Evolutionary conservation across 2,113 vertebrate genomes (phyloP).

Genomic region (Albula glossodonta): DNA sequence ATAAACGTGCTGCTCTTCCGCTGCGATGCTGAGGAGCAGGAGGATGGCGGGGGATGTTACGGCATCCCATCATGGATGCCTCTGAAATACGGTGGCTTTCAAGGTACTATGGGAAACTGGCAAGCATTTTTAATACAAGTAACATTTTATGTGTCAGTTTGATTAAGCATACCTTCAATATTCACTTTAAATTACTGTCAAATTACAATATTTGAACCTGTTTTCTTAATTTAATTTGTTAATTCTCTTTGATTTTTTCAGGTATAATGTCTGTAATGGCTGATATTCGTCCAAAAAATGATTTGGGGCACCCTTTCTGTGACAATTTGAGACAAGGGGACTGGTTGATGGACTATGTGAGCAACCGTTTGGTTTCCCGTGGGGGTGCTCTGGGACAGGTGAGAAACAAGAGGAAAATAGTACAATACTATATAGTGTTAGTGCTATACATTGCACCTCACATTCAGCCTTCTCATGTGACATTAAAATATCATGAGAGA

Average conservation of each 20-base stretch:
- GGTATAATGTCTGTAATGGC: constrained; percentile 90
- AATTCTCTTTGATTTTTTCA: constrained; percentile 52
- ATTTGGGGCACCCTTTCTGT: constrained; percentile 92
- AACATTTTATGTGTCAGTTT: neutral
- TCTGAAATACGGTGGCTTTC: constrained; percentile 89
- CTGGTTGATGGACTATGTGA: constrained; percentile 94
- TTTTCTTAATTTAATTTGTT: neutral
- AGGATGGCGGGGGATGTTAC: constrained; percentile 92
- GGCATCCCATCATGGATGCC: constrained; percentile 84
- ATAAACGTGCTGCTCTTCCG: constrained; percentile 89
- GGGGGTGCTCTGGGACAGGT: constrained; percentile 83
- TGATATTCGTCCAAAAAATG: constrained; percentile 88
- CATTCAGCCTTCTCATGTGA: neutral
- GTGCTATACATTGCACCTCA: neutral
- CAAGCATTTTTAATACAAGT: neutral
- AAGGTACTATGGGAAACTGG: constrained; percentile 70
- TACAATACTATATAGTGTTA: neutral
- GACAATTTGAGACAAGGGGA: constrained; percentile 91
- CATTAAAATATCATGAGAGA: neutral
- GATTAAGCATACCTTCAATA: neutral
- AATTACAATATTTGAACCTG: neutral
- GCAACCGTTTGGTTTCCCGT: constrained; percentile 77
- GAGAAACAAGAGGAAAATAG: neutral
- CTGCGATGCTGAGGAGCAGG: constrained; percentile 87
- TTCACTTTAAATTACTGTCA: no score